phyloP scores from a whole-genome alignment of 1,140 invertebrate genomes.

The Papilio helenus region DNA sequence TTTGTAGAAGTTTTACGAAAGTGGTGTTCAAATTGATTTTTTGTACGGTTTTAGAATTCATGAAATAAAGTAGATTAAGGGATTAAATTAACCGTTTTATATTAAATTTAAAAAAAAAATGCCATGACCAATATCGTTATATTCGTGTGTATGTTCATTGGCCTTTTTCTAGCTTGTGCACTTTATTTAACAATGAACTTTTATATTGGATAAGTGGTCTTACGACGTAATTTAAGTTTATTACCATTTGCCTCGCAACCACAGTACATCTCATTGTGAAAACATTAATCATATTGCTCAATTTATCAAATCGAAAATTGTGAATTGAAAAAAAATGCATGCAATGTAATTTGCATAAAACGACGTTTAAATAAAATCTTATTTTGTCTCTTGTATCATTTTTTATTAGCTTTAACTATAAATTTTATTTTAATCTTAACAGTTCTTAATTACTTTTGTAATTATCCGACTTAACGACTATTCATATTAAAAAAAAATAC shows the following conservation, averaged over 20 bases:
- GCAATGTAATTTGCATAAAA: no score
- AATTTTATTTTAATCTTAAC: background rate
- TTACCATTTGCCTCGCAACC: background rate
- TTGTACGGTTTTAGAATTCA: no score
- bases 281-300: background rate
- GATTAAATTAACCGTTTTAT: no score
- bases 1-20: no score
- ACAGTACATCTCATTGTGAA: conserved; percentile 4
- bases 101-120: background rate
- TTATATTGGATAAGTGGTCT: conserved; percentile 13
- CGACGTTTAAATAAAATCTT: no score
- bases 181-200: background rate
- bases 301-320: background rate
- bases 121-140: background rate
- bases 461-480: background rate
- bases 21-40: no score
- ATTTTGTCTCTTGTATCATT: no score
- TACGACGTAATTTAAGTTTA: background rate
- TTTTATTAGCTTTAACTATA: background rate
- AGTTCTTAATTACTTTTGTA: background rate
- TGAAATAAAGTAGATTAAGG: no score
- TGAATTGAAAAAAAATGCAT: background rate
- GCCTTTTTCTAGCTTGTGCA: background rate
- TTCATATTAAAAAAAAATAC: background rate
- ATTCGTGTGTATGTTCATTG: background rate